phyloP scores from a whole-genome alignment of 2,113 vertebrate genomes.

The Pseudonaja textilis region DNA sequence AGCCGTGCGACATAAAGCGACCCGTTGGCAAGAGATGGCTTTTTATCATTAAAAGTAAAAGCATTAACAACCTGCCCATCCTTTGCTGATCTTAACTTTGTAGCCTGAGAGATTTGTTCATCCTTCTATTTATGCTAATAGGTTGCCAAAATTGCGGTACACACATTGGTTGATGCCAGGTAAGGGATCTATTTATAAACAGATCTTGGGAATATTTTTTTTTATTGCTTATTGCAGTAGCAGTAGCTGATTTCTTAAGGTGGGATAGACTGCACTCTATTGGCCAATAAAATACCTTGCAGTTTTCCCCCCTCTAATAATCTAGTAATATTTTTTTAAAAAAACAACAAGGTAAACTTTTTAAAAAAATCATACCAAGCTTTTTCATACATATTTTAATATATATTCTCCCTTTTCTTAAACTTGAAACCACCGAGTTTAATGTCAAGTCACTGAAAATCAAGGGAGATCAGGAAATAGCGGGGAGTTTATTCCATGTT shows the following conservation, averaged over 20 bases:
- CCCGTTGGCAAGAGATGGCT: background rate
- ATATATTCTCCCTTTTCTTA: background rate
- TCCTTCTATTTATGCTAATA: slow-evolving; percentile 7
- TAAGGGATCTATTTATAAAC: slow-evolving; percentile 16
- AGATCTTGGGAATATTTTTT: background rate
- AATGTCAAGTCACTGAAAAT: background rate
- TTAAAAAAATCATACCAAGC: background rate
- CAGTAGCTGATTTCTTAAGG: slow-evolving; percentile 17
- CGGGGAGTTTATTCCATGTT: background rate
- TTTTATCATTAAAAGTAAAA: background rate
- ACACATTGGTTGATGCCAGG: background rate
- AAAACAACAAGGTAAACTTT: background rate
- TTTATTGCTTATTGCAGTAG: background rate
- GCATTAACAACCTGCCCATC: background rate
- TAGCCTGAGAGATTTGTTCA: background rate
- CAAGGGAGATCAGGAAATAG: background rate
- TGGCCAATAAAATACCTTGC: slow-evolving; percentile 20
- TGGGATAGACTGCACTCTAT: slow-evolving; percentile 54
- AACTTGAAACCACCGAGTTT: background rate
- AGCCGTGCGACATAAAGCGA: background rate
- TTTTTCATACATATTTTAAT: background rate
- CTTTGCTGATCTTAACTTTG: background rate
- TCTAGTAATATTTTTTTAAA: too few relatives aligned
- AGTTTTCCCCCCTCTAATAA: background rate
- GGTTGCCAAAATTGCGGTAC: slow-evolving; percentile 11